phyloP scores from a whole-genome alignment of 2,888 invertebrate species.

The Theretra japonica region DNA sequence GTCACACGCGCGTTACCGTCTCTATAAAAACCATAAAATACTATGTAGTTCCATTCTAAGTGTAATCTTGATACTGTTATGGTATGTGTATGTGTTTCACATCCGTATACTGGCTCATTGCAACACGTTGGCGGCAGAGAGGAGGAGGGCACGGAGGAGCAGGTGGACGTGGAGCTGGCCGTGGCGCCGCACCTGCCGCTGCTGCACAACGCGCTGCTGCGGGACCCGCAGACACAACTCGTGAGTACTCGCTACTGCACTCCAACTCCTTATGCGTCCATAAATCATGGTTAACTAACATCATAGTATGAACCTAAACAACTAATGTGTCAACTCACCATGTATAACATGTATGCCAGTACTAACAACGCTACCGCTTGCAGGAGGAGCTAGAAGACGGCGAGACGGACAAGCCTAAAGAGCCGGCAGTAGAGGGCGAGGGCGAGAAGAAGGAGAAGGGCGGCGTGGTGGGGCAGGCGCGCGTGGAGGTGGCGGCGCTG shows the following conservation, averaged over 20 bases:
- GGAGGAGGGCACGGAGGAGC: conserved; percentile 36
- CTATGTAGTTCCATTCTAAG: background rate
- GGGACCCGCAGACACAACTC: conserved; percentile 41
- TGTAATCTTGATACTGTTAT: background rate
- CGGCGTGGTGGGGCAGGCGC: conserved; percentile 86
- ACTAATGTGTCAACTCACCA: too few relatives aligned
- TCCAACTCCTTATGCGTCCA: background rate
- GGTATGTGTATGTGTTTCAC: background rate
- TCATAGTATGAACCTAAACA: too few relatives aligned
- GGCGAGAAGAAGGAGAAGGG: conserved; percentile 41
- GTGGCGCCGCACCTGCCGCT: conserved; percentile 78
- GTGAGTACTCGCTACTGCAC: background rate
- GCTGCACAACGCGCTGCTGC: conserved; percentile 75
- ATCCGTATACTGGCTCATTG: background rate
- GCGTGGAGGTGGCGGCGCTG: conserved; percentile 90
- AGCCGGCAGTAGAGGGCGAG: conserved; percentile 10
- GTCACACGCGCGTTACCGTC: too few relatives aligned
- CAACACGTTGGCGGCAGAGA: background rate
- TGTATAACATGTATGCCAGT: too few relatives aligned
- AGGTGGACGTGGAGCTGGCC: conserved; percentile 66
- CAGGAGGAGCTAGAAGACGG: conserved; percentile 25
- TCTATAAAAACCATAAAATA: too few relatives aligned
- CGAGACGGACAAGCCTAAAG: conserved; percentile 15
- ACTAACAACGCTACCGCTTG: background rate
- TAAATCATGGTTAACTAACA: background rate